Base-by-base conservation (phyloP, 2,888 invertebrate species). In the Tetranychus piercei region DNA sequence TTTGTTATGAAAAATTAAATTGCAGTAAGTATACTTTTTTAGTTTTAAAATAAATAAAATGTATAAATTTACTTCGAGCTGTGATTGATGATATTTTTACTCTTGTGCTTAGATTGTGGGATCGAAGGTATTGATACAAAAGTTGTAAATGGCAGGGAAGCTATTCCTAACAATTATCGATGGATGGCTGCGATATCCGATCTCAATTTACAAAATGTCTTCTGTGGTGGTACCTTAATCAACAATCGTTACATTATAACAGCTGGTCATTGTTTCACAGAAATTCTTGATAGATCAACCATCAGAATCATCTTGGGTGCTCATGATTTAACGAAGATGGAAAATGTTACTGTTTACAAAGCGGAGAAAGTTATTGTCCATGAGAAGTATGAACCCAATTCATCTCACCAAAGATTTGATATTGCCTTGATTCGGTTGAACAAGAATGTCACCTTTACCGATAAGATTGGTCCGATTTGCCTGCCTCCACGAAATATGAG, bases 161-260 rank as follows among this genome's bases (percentile, higher is more conserved):
- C 20, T 5, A 20, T 43, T 22, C 34, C 71, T 18, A 23, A 71
- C 20, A 71, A n/a, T 71, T 72, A 74, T 15, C 74, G 69, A 65
- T 74, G 74, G 74, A 74, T 74, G 71, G 74, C 66, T 22, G 55
- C 66, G 1, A 34, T 74, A 6, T 20, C 23, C 8, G 34, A 71
- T n/a, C 71, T 11, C 9, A 2, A 7, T 71, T 23, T 23, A 8
- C n/a, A 71, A 23, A n/a, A 23, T n/a, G 66, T 65, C 6, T 74
- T 74, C 23, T 74, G 74, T 74, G 74, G 74, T 20, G 74, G 74
- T 9, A 20, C 43, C 44, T 71, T 74, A 23, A 74, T 74, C 11
- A 74, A 74, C 22, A 65, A 74, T 67, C 43, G 71, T 23, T 74
- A 74, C 64, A 34, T 74, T 6, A 15, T 74, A 20, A 74, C 74